These are phyloP conservation scores for Periparus ater DNA, from an alignment of 2,797 vertebrate genomes.

Conservation along the genomic window DNA sequence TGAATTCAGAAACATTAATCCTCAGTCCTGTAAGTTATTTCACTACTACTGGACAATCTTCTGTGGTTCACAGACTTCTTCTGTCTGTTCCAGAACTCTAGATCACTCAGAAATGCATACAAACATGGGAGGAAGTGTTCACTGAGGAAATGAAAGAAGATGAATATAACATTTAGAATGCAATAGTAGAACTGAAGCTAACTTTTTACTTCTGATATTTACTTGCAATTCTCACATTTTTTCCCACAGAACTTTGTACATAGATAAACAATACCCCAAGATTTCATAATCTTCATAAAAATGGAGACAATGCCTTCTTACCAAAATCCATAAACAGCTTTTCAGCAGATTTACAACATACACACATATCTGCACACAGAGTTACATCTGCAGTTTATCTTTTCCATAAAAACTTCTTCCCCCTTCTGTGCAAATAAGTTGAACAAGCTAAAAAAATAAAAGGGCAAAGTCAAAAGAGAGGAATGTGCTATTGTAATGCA, in stretches of 20 bases:
- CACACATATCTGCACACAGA: not conserved
- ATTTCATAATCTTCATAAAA: conserved; percentile 6
- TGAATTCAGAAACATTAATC: not conserved
- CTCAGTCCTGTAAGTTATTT: not conserved
- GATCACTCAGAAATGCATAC: not conserved
- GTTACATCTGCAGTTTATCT: not conserved
- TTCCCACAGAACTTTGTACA: not conserved
- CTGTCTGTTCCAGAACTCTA: not conserved
- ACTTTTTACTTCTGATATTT: not conserved
- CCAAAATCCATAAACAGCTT: not conserved
- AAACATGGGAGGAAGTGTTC: not conserved
- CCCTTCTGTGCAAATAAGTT: conserved; percentile 16
- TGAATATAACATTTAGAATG: not conserved
- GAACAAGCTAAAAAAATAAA: conserved; percentile 1
- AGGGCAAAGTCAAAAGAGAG: conserved; percentile 49
- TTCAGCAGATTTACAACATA: not conserved
- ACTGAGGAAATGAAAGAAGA: conserved; percentile 26
- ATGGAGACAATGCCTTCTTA: not conserved
- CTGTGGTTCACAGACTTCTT: not conserved
- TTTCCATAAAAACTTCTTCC: conserved; percentile 16
- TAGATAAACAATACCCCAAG: not conserved
- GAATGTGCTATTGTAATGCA: conserved; percentile 39
- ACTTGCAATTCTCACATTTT: not conserved
- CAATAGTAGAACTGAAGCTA: not conserved
- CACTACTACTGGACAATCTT: not conserved